A percentile compares a stretch with the other conserved stretches of the same genome.
Evolutionary conservation across 2,113 vertebrate genomes (phyloP).

Genomic region (Brachyistius frenatus): DNA sequence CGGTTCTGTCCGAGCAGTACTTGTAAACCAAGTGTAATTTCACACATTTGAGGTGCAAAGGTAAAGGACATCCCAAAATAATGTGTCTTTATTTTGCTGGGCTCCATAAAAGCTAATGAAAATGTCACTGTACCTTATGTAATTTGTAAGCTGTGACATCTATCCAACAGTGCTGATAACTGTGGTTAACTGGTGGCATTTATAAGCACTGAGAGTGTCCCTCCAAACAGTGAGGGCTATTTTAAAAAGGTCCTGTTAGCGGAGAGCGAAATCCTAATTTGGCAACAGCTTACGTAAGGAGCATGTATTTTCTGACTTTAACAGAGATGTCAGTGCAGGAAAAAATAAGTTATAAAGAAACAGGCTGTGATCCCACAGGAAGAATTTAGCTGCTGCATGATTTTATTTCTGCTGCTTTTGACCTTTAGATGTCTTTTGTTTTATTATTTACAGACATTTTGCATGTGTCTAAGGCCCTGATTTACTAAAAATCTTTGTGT

Average conservation of each 20-base stretch:
- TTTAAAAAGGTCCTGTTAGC: conserved; percentile 24
- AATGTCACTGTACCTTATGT: conserved; percentile 35
- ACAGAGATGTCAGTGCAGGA: not conserved
- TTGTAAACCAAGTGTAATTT: conserved; percentile 31
- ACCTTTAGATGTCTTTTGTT: no score
- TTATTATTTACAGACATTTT: no score
- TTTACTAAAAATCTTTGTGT: no score
- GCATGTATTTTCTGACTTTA: conserved; percentile 17
- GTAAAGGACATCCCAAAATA: conserved; percentile 23
- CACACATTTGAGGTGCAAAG: conserved; percentile 34
- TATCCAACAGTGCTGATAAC: conserved; percentile 8
- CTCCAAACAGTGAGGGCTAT: conserved; percentile 4
- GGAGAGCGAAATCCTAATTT: conserved; percentile 32
- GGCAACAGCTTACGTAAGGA: conserved; percentile 17
- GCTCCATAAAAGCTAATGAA: conserved; percentile 43
- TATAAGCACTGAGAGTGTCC: conserved; percentile 22
- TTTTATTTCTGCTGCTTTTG: no score
- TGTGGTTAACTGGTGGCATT: conserved; percentile 37
- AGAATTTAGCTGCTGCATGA: not conserved
- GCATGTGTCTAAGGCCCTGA: no score
- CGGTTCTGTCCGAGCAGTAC: conserved; percentile 7
- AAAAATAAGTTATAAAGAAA: not conserved
- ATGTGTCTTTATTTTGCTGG: conserved; percentile 25
- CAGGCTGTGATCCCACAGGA: not conserved
- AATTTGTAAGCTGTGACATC: conserved; percentile 40